These are phyloP conservation scores for Sphyrna mokarran DNA, from an alignment of 2,113 vertebrate genomes.

Conservation along the genomic window DNA sequence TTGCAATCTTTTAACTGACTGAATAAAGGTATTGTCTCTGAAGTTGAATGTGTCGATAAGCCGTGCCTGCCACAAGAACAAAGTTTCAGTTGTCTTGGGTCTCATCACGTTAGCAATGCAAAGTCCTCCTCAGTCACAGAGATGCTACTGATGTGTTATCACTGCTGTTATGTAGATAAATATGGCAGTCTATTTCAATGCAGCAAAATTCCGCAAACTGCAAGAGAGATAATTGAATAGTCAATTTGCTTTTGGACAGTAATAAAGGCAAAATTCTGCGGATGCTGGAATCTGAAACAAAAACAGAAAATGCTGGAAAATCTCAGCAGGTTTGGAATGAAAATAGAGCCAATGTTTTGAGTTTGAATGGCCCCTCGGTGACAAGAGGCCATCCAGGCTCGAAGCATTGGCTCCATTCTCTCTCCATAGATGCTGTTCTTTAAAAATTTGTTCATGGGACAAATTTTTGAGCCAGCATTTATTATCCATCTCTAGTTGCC, in stretches of 20 bases:
- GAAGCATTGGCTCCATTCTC: too few species aligned
- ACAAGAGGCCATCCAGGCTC: too few species aligned
- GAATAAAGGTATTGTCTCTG: neutral
- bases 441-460: too few species aligned
- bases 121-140: neutral
- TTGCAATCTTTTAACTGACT: neutral
- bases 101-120: neutral
- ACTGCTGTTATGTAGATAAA: neutral
- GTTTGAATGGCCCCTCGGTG: too few species aligned
- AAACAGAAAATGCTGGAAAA: too few species aligned
- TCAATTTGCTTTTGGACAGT: neutral
- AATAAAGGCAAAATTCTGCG: too few species aligned
- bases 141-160: neutral
- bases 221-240: neutral
- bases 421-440: too few species aligned
- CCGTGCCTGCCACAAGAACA: neutral
- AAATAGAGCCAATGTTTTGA: too few species aligned
- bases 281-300: too few species aligned
- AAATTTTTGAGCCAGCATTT: too few species aligned
- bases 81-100: neutral
- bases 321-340: too few species aligned
- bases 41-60: neutral
- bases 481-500: too few species aligned
- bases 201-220: neutral
- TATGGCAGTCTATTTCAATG: neutral